Conservation (phyloP, 2,888 invertebrate species). For the Amphipoea lucens region DNA sequence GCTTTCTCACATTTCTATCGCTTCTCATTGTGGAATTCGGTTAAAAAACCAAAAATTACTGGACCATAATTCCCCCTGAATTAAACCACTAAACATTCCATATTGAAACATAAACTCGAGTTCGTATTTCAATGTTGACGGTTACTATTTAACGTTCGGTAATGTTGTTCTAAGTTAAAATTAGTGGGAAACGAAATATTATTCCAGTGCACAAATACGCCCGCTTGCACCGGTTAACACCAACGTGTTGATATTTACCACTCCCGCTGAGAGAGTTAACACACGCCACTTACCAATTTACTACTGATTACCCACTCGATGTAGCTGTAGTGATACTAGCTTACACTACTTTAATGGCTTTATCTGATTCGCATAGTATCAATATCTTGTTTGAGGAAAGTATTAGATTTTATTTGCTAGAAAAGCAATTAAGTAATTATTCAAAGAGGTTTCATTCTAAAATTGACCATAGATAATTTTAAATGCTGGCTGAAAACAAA, state of each 20-base stretch:
- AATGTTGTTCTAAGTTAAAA: conserved; percentile 65
- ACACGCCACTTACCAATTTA: conserved; percentile 54
- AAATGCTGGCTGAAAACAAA: conserved; percentile 1
- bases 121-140: conserved; percentile 34
- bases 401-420: not conserved
- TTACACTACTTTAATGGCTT: conserved; percentile 2
- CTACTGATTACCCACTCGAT: conserved; percentile 41
- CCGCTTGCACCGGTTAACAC: conserved; percentile 54
- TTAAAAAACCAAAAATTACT: not conserved
- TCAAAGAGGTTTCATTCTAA: not conserved
- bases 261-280: conserved; percentile 62
- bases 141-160: conserved; percentile 40
- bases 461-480: conserved; percentile 5
- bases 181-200: conserved; percentile 64
- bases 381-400: too few relatives aligned
- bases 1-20: not conserved
- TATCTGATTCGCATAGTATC: not conserved
- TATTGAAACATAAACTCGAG: conserved; percentile 24
- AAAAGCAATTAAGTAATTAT: not conserved
- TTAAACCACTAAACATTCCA: conserved; percentile 10
- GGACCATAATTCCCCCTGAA: not conserved
- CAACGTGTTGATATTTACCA: conserved; percentile 67
- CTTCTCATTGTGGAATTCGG: not conserved
- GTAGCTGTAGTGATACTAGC: conserved; percentile 19
- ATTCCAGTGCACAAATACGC: conserved; percentile 65